phyloP scores from a whole-genome alignment of 2,113 vertebrate genomes.

The Glaucidium brasilianum region DNA sequence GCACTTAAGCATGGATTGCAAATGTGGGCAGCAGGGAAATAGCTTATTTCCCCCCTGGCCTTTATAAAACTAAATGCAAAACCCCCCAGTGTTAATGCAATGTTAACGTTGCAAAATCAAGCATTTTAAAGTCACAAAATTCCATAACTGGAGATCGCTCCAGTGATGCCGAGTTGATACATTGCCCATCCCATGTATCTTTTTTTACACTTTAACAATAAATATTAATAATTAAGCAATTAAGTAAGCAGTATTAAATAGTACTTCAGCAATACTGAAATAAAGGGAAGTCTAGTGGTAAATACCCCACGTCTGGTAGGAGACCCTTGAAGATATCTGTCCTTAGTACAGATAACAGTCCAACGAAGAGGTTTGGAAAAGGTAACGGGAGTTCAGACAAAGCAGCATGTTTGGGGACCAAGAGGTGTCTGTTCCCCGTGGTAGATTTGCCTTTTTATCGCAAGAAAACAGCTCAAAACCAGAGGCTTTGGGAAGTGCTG shows the following conservation, averaged over 20 bases:
- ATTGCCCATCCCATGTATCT: accelerated
- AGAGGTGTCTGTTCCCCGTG: accelerated
- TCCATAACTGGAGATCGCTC: neutral
- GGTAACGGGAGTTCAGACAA: accelerated
- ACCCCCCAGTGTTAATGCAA: neutral
- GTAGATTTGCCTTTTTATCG: neutral
- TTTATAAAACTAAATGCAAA: conserved; percentile 6
- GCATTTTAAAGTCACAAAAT: neutral
- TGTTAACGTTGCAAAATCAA: neutral
- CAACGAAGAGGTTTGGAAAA: neutral
- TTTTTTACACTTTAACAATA: neutral
- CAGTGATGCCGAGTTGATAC: accelerated
- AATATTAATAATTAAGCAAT: neutral
- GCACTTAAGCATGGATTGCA: conserved; percentile 66
- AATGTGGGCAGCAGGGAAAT: conserved; percentile 50
- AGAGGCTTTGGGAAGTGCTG: neutral
- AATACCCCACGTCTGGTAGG: accelerated
- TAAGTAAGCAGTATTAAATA: neutral
- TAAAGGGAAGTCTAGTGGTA: neutral
- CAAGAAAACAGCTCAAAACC: neutral
- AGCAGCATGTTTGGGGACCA: accelerated
- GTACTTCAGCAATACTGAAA: neutral
- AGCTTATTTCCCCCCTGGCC: conserved; percentile 48
- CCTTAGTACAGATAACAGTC: too few species aligned
- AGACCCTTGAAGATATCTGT: neutral